Base-by-base conservation (phyloP, 1,140 invertebrate species). In the Papilio xuthus region DNA sequence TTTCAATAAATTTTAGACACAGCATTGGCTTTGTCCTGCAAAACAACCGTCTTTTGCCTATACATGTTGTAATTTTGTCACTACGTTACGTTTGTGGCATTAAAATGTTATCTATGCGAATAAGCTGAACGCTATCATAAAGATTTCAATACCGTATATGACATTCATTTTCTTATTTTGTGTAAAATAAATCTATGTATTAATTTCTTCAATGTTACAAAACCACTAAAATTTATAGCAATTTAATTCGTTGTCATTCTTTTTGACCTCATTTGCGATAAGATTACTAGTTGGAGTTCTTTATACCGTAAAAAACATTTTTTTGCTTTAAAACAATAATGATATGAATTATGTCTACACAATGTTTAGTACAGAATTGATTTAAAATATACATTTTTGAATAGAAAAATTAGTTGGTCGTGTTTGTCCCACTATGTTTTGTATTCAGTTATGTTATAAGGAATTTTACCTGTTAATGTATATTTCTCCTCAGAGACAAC, bases 1-100 rank as follows among this genome's bases (percentile, higher is more conserved):
- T 37, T 71, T 80, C 73, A 79, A 78, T 78, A 60, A 63, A 77
- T 60, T 80, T 80, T 32, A 72, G 60, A 73, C 18, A 67, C 69
- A 23, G 32, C 28, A 63, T 80, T n/a, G 15, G 53, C 15, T 72
- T 15, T 18, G 56, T 47, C 69, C 60, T 75, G 74, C 53, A 60
- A 70, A 79, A 77, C 26, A 75, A 76, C 32, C 20, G 41, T 72
- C 70, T 9, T 28, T 26, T 26, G 56, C 23, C 3, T 28, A 7
- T 18, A 32, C 26, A 28, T 67, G 6, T 32, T 32, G 26, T 18
- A 67, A 32, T 32, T 6, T 67, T 28, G 60, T 67, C 4, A 67
- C 26, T 10, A 28, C 13, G 23, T 67, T 32, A 63, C 13, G 60
- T 67, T 26, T 13, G 23, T 23, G 4, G 60, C 26, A 28, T 67